phyloP scores from a whole-genome alignment of 1,140 invertebrate genomes.

The Pogonomyrmex californicus region DNA sequence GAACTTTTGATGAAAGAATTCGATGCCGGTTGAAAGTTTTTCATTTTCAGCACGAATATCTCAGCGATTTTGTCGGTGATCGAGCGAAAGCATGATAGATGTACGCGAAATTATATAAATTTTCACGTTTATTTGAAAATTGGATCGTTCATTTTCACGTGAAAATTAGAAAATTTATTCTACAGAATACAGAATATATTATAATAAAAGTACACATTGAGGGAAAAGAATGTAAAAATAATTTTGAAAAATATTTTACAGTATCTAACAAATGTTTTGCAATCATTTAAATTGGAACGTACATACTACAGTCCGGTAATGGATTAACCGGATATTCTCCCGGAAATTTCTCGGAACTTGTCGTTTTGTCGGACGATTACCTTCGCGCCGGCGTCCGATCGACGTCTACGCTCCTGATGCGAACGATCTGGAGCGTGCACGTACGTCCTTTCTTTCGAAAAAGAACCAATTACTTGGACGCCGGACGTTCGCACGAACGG shows the following conservation, averaged over 20 bases:
- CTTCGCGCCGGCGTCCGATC: neutral
- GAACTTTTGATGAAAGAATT: conserved; percentile 9
- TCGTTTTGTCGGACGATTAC: conserved; percentile 23
- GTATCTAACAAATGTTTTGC: neutral
- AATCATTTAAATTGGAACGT: conserved; percentile 29
- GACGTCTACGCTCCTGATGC: conserved; percentile 8
- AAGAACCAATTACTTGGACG: conserved; percentile 64
- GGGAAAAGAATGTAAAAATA: neutral
- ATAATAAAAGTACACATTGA: neutral
- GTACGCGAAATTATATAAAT: neutral
- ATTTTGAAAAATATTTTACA: neutral
- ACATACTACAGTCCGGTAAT: conserved; percentile 8
- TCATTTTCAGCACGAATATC: neutral
- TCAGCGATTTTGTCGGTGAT: neutral
- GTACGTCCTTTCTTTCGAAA: conserved; percentile 46
- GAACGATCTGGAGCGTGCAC: neutral
- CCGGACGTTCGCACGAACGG: conserved; percentile 52
- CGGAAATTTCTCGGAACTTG: conserved; percentile 35
- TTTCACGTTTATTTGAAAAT: neutral
- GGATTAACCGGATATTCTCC: conserved; percentile 35
- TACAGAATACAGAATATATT: neutral
- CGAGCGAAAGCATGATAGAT: conserved; percentile 31
- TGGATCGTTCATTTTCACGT: neutral
- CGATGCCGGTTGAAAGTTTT: neutral
- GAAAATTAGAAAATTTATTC: conserved; percentile 5